Percentiles rank a stretch among this genome's conserved stretches.
phyloP scores from a whole-genome alignment of 1,140 invertebrate genomes.

The Brachionus asplanchnoidis region DNA sequence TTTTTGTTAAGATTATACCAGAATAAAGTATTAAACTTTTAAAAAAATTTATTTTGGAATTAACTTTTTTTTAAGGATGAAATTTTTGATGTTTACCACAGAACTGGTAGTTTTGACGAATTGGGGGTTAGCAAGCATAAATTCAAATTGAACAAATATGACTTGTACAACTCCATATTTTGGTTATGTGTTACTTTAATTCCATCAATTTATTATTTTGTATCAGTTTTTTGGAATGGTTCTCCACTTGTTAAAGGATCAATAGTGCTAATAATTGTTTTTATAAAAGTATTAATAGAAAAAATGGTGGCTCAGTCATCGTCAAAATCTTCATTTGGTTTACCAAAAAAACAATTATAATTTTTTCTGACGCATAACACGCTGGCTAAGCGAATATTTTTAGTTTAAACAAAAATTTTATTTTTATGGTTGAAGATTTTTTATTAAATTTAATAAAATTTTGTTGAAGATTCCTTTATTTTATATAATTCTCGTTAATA shows the following conservation, averaged over 20 bases:
- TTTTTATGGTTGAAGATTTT: neutral
- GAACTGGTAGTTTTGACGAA: constrained; percentile 48
- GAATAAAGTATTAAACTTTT: constrained; percentile 63
- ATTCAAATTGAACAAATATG: constrained; percentile 46
- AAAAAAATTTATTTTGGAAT: neutral
- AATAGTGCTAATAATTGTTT: neutral
- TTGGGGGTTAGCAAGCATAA: constrained; percentile 42
- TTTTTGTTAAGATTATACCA: constrained; percentile 77
- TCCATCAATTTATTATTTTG: constrained; percentile 49
- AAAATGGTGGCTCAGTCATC: constrained; percentile 21
- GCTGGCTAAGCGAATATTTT: neutral
- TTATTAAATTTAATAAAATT: neutral
- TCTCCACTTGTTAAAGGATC: neutral
- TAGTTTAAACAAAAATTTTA: neutral
- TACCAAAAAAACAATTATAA: constrained; percentile 7
- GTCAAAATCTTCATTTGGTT: constrained; percentile 15
- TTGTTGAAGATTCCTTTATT: no score
- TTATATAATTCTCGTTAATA: no score
- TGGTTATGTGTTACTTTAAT: constrained; percentile 50
- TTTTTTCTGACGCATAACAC: neutral
- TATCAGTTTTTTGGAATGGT: neutral
- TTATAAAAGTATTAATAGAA: constrained; percentile 5
- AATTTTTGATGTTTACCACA: constrained; percentile 49
- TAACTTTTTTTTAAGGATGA: constrained; percentile 49
- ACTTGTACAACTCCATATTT: constrained; percentile 48